These are phyloP conservation scores for Discoglossus pictus DNA, from an alignment of 2,797 vertebrate species.

Conservation along the genomic window DNA sequence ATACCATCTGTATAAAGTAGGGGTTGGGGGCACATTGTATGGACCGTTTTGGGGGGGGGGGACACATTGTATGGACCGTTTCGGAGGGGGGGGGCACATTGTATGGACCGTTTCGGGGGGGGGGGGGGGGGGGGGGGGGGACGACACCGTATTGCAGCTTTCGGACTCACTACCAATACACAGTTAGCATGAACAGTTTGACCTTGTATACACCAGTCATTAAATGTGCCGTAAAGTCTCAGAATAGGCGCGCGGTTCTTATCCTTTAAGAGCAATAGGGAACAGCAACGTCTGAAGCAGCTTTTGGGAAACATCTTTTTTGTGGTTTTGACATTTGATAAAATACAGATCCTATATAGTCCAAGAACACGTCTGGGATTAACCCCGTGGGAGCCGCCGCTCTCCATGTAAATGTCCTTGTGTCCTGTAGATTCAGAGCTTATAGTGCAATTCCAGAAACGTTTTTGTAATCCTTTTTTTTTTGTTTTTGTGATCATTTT, in stretches of 20 bases:
- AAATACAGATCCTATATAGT: too few relatives aligned
- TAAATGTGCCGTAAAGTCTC: slow-evolving; percentile 61
- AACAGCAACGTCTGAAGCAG: slow-evolving; percentile 59
- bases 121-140: slow-evolving; percentile 13
- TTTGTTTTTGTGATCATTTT: slow-evolving; percentile 18
- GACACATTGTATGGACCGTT: too few relatives aligned
- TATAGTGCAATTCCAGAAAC: slow-evolving; percentile 58
- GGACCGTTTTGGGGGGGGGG: too few relatives aligned
- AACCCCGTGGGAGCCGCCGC: too few relatives aligned
- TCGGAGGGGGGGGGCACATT: slow-evolving; percentile 9
- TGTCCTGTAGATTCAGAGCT: slow-evolving; percentile 42
- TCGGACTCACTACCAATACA: slow-evolving; percentile 69
- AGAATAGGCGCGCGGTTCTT: slow-evolving; percentile 31
- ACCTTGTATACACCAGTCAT: slow-evolving; percentile 64
- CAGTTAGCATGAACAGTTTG: slow-evolving; percentile 71
- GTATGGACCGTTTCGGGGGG: too few relatives aligned
- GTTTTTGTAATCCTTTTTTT: slow-evolving; percentile 31
- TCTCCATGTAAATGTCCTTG: slow-evolving; percentile 33
- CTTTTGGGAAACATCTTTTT: slow-evolving; percentile 56
- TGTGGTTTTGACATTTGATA: slow-evolving; percentile 9
- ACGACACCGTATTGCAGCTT: slow-evolving; percentile 78
- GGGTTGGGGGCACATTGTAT: too few relatives aligned
- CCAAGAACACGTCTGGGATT: too few relatives aligned
- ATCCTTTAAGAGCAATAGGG: slow-evolving; percentile 63
- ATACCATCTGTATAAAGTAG: too few relatives aligned